phyloP scores from a whole-genome alignment of 2,888 invertebrate species.

The Lepidocyrtinus sp. region DNA sequence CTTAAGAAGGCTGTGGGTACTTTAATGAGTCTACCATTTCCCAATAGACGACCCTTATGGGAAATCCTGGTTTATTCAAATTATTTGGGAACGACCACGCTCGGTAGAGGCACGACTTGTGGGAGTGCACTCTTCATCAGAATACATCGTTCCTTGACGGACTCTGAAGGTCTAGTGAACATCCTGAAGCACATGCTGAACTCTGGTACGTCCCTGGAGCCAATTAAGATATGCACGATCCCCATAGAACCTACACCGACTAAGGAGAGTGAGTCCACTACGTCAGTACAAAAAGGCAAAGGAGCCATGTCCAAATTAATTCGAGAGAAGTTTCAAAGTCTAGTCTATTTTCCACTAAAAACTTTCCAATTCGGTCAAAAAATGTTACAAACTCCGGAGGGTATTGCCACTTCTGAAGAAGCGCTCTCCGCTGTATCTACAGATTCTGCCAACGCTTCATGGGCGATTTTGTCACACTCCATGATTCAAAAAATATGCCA shows the following conservation, averaged over 20 bases:
- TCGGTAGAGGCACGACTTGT: conserved; percentile 40
- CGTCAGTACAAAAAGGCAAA: conserved; percentile 17
- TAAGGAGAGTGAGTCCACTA: not conserved
- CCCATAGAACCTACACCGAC: not conserved
- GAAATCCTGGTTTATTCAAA: conserved; percentile 63
- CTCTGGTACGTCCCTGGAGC: not conserved
- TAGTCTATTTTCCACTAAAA: conserved; percentile 45
- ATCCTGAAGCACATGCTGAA: conserved; percentile 45
- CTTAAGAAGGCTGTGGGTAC: conserved; percentile 62
- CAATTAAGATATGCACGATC: conserved; percentile 9
- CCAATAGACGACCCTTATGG: conserved; percentile 62
- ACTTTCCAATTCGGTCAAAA: conserved; percentile 29
- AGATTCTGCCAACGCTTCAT: conserved; percentile 39
- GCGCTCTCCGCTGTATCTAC: not conserved
- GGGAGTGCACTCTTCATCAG: conserved; percentile 58
- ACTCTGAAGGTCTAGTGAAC: conserved; percentile 53
- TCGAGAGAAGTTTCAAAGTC: conserved; percentile 32
- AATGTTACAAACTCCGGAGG: conserved; percentile 33
- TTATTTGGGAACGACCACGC: conserved; percentile 44
- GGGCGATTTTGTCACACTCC: conserved; percentile 29
- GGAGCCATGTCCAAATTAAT: conserved; percentile 18
- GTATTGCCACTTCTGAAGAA: conserved; percentile 26
- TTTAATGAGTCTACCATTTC: conserved; percentile 60
- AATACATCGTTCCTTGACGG: conserved; percentile 56
- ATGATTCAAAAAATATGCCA: conserved; percentile 40